Conservation (phyloP, 2,888 invertebrate species). For the Allacma fusca region DNA sequence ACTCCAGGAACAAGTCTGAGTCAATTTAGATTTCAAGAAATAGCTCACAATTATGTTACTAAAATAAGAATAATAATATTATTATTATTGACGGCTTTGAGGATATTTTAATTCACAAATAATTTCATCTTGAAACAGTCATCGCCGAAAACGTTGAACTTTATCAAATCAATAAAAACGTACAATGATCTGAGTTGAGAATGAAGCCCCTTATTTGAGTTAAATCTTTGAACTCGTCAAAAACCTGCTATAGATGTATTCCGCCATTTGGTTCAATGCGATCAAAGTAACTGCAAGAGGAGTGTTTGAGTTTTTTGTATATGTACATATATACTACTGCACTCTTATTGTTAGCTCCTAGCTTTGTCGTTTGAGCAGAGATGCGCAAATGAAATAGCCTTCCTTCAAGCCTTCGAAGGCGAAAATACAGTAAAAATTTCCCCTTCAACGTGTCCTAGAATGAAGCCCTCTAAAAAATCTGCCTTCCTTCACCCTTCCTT, state of each 20-base stretch:
- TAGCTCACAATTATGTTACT: constrained; percentile 65
- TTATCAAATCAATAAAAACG: constrained; percentile 80
- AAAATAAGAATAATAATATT: too few relatives aligned
- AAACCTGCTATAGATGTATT: constrained; percentile 78
- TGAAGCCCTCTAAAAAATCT: too few relatives aligned
- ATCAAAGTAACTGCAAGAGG: constrained; percentile 82
- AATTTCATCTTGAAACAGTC: constrained; percentile 93
- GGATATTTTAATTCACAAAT: constrained; percentile 83
- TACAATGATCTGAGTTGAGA: constrained; percentile 80
- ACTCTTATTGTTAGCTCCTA: too few relatives aligned
- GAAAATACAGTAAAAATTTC: too few relatives aligned
- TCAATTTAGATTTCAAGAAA: constrained; percentile 38
- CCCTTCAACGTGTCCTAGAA: too few relatives aligned
- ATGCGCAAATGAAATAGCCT: too few relatives aligned
- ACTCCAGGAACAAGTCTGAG: constrained; percentile 73
- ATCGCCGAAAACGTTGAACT: constrained; percentile 80
- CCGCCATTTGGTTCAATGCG: constrained; percentile 83
- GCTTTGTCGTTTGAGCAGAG: too few relatives aligned
- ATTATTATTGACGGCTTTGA: constrained; percentile 87
- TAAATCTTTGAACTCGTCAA: constrained; percentile 80
- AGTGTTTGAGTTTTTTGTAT: too few relatives aligned
- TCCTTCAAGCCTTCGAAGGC: too few relatives aligned
- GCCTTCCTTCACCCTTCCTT: too few relatives aligned
- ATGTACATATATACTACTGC: too few relatives aligned
- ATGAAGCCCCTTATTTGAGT: constrained; percentile 77